Percentiles rank a stretch among this genome's conserved stretches.
Conservation (phyloP, 2,888 invertebrate genomes). For the Xestia rhomboidea region DNA sequence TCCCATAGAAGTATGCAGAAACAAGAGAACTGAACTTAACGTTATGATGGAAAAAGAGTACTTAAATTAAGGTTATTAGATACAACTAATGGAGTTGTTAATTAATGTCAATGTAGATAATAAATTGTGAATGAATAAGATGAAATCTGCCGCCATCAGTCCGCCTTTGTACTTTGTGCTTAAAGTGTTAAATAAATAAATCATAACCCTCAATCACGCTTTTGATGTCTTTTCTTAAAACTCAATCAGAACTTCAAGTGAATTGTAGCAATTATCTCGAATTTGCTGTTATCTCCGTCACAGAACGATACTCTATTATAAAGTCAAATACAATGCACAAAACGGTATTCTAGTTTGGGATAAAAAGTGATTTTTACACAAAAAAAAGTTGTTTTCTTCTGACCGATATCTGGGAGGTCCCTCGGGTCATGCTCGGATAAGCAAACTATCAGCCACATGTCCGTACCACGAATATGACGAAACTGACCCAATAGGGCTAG, state of each 20-base stretch:
- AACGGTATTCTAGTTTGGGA: conserved; percentile 16
- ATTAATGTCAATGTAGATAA: not conserved
- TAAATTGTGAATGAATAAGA: not conserved
- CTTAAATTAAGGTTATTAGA: not conserved
- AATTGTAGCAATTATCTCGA: conserved; percentile 4
- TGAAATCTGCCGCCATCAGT: not conserved
- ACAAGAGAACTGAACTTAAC: not conserved
- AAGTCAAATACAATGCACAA: conserved; percentile 22
- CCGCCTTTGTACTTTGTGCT: too few relatives aligned
- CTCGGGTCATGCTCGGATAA: conserved; percentile 58
- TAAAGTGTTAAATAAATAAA: too few relatives aligned
- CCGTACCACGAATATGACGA: conserved; percentile 57
- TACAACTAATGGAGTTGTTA: not conserved
- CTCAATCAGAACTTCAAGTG: conserved; percentile 12
- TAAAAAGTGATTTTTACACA: conserved; percentile 2
- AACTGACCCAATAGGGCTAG: conserved; percentile 61
- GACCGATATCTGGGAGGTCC: conserved; percentile 43
- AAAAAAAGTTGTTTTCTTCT: conserved; percentile 23
- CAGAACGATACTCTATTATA: not conserved
- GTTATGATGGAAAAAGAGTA: not conserved
- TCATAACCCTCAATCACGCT: not conserved
- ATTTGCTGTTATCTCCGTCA: conserved; percentile 6
- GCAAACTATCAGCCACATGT: conserved; percentile 32
- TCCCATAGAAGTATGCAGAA: not conserved
- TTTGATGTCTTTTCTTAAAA: not conserved